Evolutionary conservation across 2,797 vertebrate species (phyloP).

Genomic region (Epinephelus coioides): DNA sequence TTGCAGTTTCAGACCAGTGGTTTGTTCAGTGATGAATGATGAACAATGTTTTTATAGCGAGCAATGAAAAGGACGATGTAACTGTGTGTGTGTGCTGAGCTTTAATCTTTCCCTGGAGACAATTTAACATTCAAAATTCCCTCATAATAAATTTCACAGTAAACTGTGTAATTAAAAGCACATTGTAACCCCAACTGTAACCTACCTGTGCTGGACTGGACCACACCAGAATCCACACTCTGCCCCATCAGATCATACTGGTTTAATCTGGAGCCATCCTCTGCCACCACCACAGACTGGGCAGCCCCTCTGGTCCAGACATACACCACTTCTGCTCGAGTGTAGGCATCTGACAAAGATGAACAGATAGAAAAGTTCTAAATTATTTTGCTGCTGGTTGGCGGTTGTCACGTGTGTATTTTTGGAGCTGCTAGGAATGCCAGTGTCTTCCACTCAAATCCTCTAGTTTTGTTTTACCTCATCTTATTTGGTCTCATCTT

Average conservation of each 20-base stretch:
- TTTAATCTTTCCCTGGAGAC: background rate
- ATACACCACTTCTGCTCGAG: constrained; percentile 96
- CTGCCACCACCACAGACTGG: constrained; percentile 96
- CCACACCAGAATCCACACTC: constrained; percentile 96
- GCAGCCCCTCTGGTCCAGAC: constrained; percentile 96
- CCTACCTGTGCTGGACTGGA: constrained; percentile 97
- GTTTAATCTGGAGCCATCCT: constrained; percentile 96
- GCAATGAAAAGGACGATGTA: background rate
- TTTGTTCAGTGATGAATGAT: background rate
- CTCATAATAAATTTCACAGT: background rate
- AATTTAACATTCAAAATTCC: background rate
- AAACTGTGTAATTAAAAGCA: background rate
- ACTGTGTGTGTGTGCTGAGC: background rate
- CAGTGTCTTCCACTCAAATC: constrained; percentile 34
- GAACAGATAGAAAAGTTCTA: constrained; percentile 29
- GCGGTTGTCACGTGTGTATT: constrained; percentile 40
- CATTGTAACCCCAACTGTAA: background rate
- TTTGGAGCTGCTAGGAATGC: constrained; percentile 40
- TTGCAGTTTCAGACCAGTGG: constrained; percentile 8
- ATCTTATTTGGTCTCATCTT: constrained; percentile 26
- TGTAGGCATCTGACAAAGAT: constrained; percentile 92
- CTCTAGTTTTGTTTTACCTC: constrained; percentile 29
- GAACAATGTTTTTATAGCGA: background rate
- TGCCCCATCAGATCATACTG: constrained; percentile 98
- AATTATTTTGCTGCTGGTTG: constrained; percentile 40